A percentile compares a stretch with the other conserved stretches of the same genome.
Evolutionary conservation across 2,797 vertebrate species (phyloP).

Genomic region (Myotis daubentonii): DNA sequence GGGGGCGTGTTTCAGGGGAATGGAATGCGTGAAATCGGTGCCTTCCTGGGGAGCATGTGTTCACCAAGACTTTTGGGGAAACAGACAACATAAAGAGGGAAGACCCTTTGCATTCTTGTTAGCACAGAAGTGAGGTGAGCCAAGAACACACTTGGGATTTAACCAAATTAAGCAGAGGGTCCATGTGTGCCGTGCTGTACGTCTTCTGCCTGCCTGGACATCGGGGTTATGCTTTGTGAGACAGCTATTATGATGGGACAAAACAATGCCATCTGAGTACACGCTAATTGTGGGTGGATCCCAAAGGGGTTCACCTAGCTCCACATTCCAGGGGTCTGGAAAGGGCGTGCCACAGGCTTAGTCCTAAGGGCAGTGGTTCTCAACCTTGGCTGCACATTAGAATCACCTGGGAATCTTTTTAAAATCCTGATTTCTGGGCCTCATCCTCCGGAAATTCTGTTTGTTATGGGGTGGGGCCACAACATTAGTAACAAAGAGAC

Average conservation of each 20-base stretch:
- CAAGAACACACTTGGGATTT: neutral
- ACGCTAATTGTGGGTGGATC: neutral
- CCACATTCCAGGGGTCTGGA: neutral
- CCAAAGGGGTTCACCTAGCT: neutral
- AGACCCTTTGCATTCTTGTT: constrained; percentile 26
- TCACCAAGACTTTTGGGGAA: neutral
- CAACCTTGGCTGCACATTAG: no score
- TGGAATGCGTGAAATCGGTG: neutral
- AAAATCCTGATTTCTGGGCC: no score
- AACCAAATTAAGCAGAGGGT: neutral
- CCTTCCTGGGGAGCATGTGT: neutral
- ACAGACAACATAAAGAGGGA: neutral
- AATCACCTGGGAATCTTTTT: no score
- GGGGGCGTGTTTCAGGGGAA: neutral
- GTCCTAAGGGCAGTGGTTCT: neutral
- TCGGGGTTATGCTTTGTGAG: neutral
- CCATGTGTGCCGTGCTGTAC: neutral
- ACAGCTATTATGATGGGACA: neutral
- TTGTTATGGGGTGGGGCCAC: no score
- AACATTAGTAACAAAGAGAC: no score
- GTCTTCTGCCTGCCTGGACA: neutral
- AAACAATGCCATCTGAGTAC: neutral
- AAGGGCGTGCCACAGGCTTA: neutral
- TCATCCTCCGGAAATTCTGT: no score
- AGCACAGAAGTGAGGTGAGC: neutral